Base-by-base conservation (phyloP, 1,140 invertebrate species). In the Hyles vespertilio region DNA sequence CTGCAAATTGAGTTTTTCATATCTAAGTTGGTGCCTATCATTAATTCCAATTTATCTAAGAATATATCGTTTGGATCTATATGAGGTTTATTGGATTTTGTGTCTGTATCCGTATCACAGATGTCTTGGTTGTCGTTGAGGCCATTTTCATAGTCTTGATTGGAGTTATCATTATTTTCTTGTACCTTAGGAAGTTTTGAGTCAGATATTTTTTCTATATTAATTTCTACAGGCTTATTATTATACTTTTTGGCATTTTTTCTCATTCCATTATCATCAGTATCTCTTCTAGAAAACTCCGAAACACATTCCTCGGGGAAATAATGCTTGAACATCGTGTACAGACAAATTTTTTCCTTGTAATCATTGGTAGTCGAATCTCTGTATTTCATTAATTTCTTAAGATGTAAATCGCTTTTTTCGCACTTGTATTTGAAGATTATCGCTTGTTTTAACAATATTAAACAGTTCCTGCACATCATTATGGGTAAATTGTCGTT, bases 381-480 rank as follows among this genome's bases (percentile, higher is more conserved):
- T 51, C 44, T 53, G 33, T 51, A 66, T 59, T 61, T 62, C 33
- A 52, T 49, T n/a, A 70, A 51, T 8, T 58, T 64, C 53, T 57
- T 57, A n/a, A 79, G 58, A 22, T 65, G 22, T 57, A 68, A 69
- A 33, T 84, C 68, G 62, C 71, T 84, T 1, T 60, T 60, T 74
- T 88, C 79, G 52, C 80, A 82, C 12, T 64, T 77, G 12, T 79
- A 67, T 61, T 84, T 86, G 47, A 88, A 88, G 11, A 61, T 56
- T 43, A 84, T 81, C 32, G 71, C 65, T 62, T 80, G 70, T 67
- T 80, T 82, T 63, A 88, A 58, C 44, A 75, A 63, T 58, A 52
- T 56, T 54, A 80, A 64, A 65, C 85, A 88, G 11, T 75, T 78
- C 22, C 58, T 56, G 52, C 85, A 88, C 75, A 88, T 84, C 48